Evolutionary conservation across 2,888 invertebrate species (phyloP).

Genomic region (Lycocerus yunnanus): DNA sequence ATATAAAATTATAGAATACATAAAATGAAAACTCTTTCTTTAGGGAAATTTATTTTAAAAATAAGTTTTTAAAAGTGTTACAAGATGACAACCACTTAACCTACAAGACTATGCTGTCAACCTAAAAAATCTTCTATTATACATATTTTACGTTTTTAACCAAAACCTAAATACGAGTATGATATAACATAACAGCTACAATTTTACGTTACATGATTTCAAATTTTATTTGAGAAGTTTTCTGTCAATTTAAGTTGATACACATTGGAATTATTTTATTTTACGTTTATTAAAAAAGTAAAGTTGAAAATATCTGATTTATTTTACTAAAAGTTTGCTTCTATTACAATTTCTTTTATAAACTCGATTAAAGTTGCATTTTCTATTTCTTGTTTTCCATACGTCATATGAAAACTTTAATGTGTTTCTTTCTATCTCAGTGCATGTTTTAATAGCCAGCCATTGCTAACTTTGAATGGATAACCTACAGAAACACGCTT

Average conservation of each 20-base stretch:
- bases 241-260: neutral
- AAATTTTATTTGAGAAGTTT: neutral
- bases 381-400: conserved; percentile 20
- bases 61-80: conserved; percentile 11
- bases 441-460: neutral
- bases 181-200: neutral
- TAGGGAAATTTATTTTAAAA: conserved; percentile 18
- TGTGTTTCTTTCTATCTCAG: neutral
- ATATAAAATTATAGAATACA: conserved; percentile 28
- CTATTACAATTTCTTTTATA: conserved; percentile 16
- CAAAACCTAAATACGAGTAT: neutral
- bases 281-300: neutral
- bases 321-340: conserved; percentile 16
- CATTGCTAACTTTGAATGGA: neutral
- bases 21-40: conserved; percentile 22
- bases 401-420: conserved; percentile 15
- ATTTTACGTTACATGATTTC: neutral
- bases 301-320: conserved; percentile 25
- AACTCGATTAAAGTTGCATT: conserved; percentile 29
- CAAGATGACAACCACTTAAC: conserved; percentile 8
- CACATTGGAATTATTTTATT: conserved; percentile 8
- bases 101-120: conserved; percentile 9
- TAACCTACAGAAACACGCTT: neutral
- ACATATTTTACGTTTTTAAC: neutral
- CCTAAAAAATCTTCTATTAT: conserved; percentile 5